Evolutionary conservation across 2,797 vertebrate species (phyloP), one percentile per base, ranked within the genome.

Genomic region (Uromys caudimaculatus): DNA sequence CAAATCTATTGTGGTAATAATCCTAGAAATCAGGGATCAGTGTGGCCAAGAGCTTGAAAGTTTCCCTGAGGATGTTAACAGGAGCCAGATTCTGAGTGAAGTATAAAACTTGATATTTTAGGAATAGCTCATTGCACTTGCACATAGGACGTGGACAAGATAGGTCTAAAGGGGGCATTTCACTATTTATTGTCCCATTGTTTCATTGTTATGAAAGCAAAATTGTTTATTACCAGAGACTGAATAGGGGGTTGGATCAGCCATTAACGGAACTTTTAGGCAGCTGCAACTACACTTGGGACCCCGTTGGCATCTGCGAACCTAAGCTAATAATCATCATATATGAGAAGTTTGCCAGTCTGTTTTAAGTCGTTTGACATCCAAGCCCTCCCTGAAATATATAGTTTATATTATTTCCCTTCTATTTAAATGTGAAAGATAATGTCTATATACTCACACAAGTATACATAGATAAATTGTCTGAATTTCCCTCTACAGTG

Each of bases 21-120:
- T 93, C 84, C n/a, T 84, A 95, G 73, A 93, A 93, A 52, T 90
- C 10, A 32, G 50, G 90, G 67, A 71, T 83, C n/a, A 82, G 4
- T 69, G 44, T 58, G 64, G 52, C 11, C 32, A 67, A 76, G 78
- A 79, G 10, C 41, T 79, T 90, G 81, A 94, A 93, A 89, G 44
- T 64, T 89, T 95, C 89, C 44, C 16, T 85, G 60, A 90, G 50
- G 87, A 60, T 95, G n/a, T 92, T 90, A 93, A 79, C 3, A 69
- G 71, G 44, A 87, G 58, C 50, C 69, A 91, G 90, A 96, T 89
- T 96, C 89, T 90, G 75, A 81, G 81, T 89, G 44, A 95, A 62
- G 44, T 62, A 44, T 47, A 78, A 76, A 87, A 91, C 71, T 95
- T 77, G 5, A 5, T 91, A 88, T 91, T 84, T 95, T 47, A 84